Evolutionary conservation across 2,797 vertebrate genomes (phyloP), one percentile per base, ranked within the genome.

Genomic region (Sebastes paucispinis): DNA sequence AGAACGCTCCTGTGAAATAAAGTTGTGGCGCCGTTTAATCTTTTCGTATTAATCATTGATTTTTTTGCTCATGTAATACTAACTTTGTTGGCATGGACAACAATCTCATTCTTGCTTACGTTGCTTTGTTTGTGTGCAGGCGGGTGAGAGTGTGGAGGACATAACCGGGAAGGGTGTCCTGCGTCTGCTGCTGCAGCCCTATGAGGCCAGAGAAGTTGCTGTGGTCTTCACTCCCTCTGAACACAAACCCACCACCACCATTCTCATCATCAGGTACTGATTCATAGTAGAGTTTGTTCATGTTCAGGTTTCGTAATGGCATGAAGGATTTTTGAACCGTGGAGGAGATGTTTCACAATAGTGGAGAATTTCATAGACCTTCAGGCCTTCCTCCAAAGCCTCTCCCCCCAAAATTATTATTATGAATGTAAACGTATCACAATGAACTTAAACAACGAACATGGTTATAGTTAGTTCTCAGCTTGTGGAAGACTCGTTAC

Each of bases 211-310:
- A 87, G 96, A 96, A 65, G 89, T 99, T 6, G 96, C 96, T 16
- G 96, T 99, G 20, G 92, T 96, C 76, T 99, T 97, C 87, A 97
- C 95, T 14, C 98, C 98, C 0, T 87, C 95, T 14, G 97, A 98
- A 89, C 97, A 98, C 81, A 98, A 96, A 88, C 97, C 95, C 79
- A 97, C 97, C 77, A 92, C 96, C 71, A 98, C 98, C 5, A 89
- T 99, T 85, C 97, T 99, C 84, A 93, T 99, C 55, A 97, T 99
- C 92, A 97, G 98, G 98, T 99, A 93, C n/a, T 14, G 5, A 55
- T 25, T 57, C 12, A 60, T 16, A 39, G 27, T 4, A 58, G 8
- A 52, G 7, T 27, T 22, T 54, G 11, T 31, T 59, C 32, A 25
- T 50, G 7, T 50, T 27, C 0, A 25, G 31, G 24, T 67, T 65